Base-by-base conservation (phyloP, 2,888 invertebrate species). In the Tubulanus polymorphus region DNA sequence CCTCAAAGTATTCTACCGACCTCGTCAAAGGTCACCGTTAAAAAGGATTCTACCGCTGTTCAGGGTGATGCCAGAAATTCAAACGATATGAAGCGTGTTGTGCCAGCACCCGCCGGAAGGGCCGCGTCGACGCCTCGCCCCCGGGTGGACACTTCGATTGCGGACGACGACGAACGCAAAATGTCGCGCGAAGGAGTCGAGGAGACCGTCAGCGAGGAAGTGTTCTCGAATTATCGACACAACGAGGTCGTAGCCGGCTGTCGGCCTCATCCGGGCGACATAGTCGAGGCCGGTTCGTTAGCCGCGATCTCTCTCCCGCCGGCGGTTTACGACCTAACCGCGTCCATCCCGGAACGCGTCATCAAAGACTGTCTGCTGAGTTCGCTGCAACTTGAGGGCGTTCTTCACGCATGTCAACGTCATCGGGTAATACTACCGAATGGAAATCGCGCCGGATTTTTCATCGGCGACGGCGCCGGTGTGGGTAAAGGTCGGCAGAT, bases 401-500 rank as follows among this genome's bases (percentile, higher is more conserved):
- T 75, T 26, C 54, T 75, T 20, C 72, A 77, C 62, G 74, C 76
- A 75, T 75, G 76, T 59, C 75, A 75, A 64, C 58, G 73, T 51
- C 77, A 77, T 61, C 71, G 72, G 54, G 63, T 70, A 53, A 67
- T 75, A 15, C 62, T 77, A 29, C 69, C 73, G 6, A 71, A 68
- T 64, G 74, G 73, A 23, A 66, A 64, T 32, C 64, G 77, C 48
- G 75, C 76, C 27, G 77, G 77, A 8, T 77, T 76, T 63, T 75
- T 78, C 52, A 69, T 78, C 48, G 77, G 76, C 5, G 77, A 78
- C 66, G 76, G 72, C 18, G 76, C 77, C 29, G 77, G 77, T 48
- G 77, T 78, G 2, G 77, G 77, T 2, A 78, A 78, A 61, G 77
- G 77, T 3, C 59, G 76, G 61, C 75, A 76, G 74, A 74, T 76